Conservation (phyloP, 2,113 vertebrate species). For the Eptatretus burgeri region DNA sequence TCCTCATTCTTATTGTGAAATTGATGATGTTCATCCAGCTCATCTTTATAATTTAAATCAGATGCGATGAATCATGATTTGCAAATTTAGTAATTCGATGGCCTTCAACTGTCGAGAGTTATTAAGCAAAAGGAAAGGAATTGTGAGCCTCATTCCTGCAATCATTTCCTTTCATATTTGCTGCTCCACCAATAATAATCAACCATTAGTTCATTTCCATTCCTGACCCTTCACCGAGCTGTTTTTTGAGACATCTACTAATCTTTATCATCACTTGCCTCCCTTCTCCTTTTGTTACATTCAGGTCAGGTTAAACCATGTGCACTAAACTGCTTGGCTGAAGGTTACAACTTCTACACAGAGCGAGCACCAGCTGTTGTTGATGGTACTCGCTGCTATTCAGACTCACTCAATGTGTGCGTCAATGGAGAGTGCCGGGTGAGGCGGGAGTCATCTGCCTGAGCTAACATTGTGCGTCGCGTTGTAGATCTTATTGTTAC, state of each 20-base stretch:
- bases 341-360: constrained; percentile 95
- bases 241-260: not conserved
- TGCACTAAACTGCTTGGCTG: constrained; percentile 71
- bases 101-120: too few relatives aligned
- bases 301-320: constrained; percentile 77
- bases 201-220: too few relatives aligned
- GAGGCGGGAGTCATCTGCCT: constrained; percentile 7
- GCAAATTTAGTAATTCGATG: too few relatives aligned
- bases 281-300: constrained; percentile 7
- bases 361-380: constrained; percentile 69
- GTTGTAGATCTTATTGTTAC: not conserved
- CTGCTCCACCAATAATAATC: too few relatives aligned
- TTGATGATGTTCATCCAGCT: too few relatives aligned
- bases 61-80: too few relatives aligned
- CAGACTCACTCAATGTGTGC: constrained; percentile 65
- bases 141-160: too few relatives aligned
- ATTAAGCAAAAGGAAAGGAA: too few relatives aligned
- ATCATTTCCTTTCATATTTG: too few relatives aligned
- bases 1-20: too few relatives aligned
- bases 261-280: not conserved
- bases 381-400: constrained; percentile 53
- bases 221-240: too few relatives aligned
- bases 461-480: not conserved
- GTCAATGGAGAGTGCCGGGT: constrained; percentile 96
- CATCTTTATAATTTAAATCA: too few relatives aligned